These are phyloP conservation scores for Sus scrofa DNA, from an alignment of 2,113 vertebrate species.

Conservation along the genomic window DNA sequence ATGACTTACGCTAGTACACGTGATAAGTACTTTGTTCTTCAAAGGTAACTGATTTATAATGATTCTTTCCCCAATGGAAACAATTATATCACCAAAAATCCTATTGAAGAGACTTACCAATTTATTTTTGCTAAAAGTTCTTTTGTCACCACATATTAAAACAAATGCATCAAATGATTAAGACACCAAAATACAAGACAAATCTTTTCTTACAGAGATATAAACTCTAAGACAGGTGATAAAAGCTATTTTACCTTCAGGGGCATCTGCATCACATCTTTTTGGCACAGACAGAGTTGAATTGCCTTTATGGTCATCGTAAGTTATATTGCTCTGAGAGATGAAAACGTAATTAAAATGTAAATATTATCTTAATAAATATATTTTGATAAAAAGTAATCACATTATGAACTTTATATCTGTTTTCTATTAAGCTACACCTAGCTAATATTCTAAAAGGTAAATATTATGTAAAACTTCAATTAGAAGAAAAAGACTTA, in stretches of 20 bases:
- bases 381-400: background rate
- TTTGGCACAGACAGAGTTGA: conserved; percentile 86
- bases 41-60: conserved; percentile 1
- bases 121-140: background rate
- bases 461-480: conserved; percentile 17
- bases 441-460: conserved; percentile 40
- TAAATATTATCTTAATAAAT: background rate
- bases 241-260: conserved; percentile 91
- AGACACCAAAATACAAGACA: background rate
- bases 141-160: conserved; percentile 40
- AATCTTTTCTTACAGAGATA: background rate
- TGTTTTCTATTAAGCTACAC: conserved; percentile 41
- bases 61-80: background rate
- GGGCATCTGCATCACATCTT: conserved; percentile 96
- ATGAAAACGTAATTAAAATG: conserved; percentile 24
- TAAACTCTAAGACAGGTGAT: background rate
- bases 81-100: conserved; percentile 3
- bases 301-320: conserved; percentile 83
- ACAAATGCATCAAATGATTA: conserved; percentile 43
- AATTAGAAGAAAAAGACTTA: conserved; percentile 24
- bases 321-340: conserved; percentile 87
- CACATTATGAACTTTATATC: conserved; percentile 8
- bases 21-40: background rate
- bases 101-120: background rate
- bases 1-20: background rate